These are phyloP conservation scores for Morone chrysops DNA, from an alignment of 2,113 vertebrate genomes.

Conservation along the genomic window DNA sequence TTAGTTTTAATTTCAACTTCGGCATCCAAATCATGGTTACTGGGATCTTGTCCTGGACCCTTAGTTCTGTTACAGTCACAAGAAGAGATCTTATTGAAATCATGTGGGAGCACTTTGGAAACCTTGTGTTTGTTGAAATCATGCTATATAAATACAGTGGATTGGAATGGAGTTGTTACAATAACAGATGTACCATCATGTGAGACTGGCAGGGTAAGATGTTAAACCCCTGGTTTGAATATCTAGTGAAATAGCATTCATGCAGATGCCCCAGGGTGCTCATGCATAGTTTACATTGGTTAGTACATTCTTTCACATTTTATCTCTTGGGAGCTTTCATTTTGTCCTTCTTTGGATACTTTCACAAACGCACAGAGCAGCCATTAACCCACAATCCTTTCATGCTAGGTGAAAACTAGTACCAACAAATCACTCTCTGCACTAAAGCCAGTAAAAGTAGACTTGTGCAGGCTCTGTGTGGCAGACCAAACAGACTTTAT, in stretches of 20 bases:
- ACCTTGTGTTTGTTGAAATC: no score
- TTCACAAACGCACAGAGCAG: constrained; percentile 14
- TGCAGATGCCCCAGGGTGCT: constrained; percentile 18
- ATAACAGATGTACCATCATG: constrained; percentile 6
- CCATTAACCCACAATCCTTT: constrained; percentile 18
- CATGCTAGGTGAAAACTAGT: background rate
- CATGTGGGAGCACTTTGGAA: no score
- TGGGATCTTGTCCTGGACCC: background rate
- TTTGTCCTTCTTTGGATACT: constrained; percentile 26
- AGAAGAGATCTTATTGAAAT: background rate
- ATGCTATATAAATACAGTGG: no score
- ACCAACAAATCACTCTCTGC: background rate
- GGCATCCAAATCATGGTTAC: background rate
- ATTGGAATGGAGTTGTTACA: constrained; percentile 8
- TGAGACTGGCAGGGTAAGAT: constrained; percentile 4
- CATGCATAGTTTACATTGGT: constrained; percentile 37
- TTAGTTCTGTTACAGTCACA: background rate
- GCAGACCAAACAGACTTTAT: background rate
- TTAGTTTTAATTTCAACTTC: background rate
- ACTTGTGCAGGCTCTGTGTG: background rate
- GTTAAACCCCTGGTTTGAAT: constrained; percentile 4
- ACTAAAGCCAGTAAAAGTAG: background rate
- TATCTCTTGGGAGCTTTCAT: constrained; percentile 12
- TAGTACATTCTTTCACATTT: constrained; percentile 15
- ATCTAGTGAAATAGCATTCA: constrained; percentile 19